Evolutionary conservation across 2,113 vertebrate genomes (phyloP).

Genomic region (Crotalus helleri): DNA sequence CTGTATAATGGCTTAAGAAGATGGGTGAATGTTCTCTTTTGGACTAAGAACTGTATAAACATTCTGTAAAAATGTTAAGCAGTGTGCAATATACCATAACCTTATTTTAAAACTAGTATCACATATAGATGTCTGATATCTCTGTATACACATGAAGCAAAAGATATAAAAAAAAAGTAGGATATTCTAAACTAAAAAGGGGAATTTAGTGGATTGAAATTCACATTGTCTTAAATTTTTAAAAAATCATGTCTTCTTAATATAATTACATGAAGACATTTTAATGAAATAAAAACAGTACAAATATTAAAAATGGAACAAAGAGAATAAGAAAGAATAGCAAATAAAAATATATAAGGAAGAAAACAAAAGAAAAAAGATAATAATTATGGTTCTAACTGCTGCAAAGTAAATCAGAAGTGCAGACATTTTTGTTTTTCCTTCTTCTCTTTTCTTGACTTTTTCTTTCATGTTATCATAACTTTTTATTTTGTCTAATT

Average conservation of each 20-base stretch:
- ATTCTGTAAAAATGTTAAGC: not conserved
- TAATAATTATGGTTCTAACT: not conserved
- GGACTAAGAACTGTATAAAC: not conserved
- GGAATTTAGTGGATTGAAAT: not conserved
- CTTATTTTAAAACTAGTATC: not conserved
- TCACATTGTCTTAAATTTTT: not conserved
- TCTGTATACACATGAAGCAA: not conserved
- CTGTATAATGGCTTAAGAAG: not conserved
- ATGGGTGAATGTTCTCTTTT: not conserved
- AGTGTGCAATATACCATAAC: not conserved
- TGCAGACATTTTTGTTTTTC: not conserved
- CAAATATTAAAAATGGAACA: not conserved
- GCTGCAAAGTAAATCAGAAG: not conserved
- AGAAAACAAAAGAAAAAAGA: not conserved
- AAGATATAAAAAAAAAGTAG: not conserved
- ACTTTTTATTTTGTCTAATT: not conserved
- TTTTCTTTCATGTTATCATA: not conserved
- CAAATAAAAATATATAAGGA: not conserved
- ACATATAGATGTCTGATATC: not conserved
- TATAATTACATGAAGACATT: not conserved
- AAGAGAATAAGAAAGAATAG: not conserved
- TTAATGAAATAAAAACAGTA: not conserved
- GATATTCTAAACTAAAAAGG: not conserved
- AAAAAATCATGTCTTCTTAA: not conserved
- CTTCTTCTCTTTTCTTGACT: not conserved